Evolutionary conservation across 2,888 invertebrate genomes (phyloP), one percentile per base, ranked within the genome.

Genomic region (Lochmaea capreae): DNA sequence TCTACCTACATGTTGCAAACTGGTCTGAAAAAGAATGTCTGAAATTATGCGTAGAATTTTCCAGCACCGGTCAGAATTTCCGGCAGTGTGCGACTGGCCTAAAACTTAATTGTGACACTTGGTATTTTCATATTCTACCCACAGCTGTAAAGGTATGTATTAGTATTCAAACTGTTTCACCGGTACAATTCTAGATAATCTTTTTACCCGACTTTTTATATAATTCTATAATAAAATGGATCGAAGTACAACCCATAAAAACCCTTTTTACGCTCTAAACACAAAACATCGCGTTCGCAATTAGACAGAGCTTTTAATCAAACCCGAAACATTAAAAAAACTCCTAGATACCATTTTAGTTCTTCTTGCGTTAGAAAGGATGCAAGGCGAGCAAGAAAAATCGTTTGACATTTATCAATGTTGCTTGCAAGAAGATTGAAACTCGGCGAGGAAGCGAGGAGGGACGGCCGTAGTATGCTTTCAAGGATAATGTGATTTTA

Each of bases 381-480:
- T 83, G 84, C 83, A 83, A 84, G 81, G 81, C 82, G 81, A 85
- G 87, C 86, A 87, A 89, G 89, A 90, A 89, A 89, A 89, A 89
- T 89, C 86, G 88, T 86, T 85, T 82, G 81, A 83, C 85, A 89
- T 89, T 89, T 89, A 88, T 89, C 89, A 89, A 85, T 81, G 87
- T 87, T 86, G 78, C 81, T 82, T 81, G 84, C 84, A 84, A 84
- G 86, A 83, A 87, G 87, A 87, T 87, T 87, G 86, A 87, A 87
- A 85, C 83, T 81, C 82, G 83, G 82, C 77, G 82, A 79, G 80
- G 83, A 80, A 78, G 77, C 67, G 82, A 83, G 79, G 77, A 79
- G 75, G 70, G 74, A 71, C 75, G 78, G 57, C 58, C 22, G 52
- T 66, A 74, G 82, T 81, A 72, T 63, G 62, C 74, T 78, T 77